phyloP scores from a whole-genome alignment of 2,888 invertebrate species.

The Diabrotica balteata region DNA sequence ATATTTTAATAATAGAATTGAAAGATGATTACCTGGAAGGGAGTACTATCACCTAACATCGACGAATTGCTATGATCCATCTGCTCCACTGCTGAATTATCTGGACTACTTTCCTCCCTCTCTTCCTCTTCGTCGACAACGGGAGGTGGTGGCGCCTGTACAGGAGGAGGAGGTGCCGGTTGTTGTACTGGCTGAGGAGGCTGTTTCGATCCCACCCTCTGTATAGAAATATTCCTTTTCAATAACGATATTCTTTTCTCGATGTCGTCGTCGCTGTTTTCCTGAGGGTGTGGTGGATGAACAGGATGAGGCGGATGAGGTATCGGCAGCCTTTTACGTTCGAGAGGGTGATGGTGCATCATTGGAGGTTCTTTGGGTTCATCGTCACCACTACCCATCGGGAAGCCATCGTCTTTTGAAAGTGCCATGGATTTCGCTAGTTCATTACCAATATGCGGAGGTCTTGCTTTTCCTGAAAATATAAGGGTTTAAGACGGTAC shows the following conservation, averaged over 20 bases:
- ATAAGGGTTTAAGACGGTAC: background rate
- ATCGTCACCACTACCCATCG: conserved; percentile 48
- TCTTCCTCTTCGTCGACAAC: conserved; percentile 18
- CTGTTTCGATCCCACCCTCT: conserved; percentile 44
- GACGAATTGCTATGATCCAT: conserved; percentile 56
- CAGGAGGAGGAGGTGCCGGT: conserved; percentile 19
- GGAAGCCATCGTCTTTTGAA: conserved; percentile 40
- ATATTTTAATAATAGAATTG: too few species aligned
- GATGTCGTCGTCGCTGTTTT: conserved; percentile 43
- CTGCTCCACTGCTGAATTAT: conserved; percentile 52
- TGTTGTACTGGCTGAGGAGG: conserved; percentile 25
- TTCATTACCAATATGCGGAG: conserved; percentile 50
- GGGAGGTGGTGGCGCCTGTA: background rate
- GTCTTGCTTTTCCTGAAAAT: conserved; percentile 39
- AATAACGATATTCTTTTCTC: conserved; percentile 47
- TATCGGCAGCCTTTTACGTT: conserved; percentile 10
- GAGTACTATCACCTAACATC: conserved; percentile 52
- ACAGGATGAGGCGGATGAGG: background rate
- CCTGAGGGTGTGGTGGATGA: conserved; percentile 11
- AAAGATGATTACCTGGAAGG: conserved; percentile 54
- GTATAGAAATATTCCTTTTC: conserved; percentile 51
- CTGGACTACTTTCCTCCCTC: conserved; percentile 35
- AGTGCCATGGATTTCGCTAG: conserved; percentile 45
- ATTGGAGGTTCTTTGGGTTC: conserved; percentile 37
- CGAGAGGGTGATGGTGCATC: conserved; percentile 15